Base-by-base conservation (phyloP, 1,140 invertebrate genomes). In the Rhagoletis pomonella region DNA sequence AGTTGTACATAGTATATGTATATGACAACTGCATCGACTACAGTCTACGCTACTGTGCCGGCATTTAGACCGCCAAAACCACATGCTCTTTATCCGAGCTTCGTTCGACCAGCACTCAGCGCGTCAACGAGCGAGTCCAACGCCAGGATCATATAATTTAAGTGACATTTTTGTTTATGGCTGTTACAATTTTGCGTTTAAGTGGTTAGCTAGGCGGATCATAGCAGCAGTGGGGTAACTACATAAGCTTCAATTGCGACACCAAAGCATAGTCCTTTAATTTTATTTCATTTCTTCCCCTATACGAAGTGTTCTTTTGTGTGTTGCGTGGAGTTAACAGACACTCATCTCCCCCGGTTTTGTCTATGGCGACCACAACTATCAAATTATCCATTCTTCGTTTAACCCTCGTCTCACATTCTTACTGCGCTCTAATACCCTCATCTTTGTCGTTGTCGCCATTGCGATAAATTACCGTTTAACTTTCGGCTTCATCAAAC, bases 121-220 rank as follows among this genome's bases (percentile, higher is more conserved):
- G 67, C n/a, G n/a, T 19, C 64, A n/a, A n/a, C n/a, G n/a, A 69
- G 65, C 65, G 65, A 10, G 29, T 5, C 3, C 69, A 10, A 81
- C 50, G n/a, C 84, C 86, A 85, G 90, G 89, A 92, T 92, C 91
- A 92, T 92, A 92, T 90, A 91, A 92, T 91, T 92, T 92, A 89
- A 90, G 89, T 90, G 67, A 73, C 60, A 84, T 77, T 88, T 88
- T 86, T 88, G 86, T 87, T 88, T 88, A 85, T 88, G 62, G 62
- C 12, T 73, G 55, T 55, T 50, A 65, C 77, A 59, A 65, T 67
- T 85, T 88, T 29, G 55, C 50, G 47, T 60, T 84, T 17, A 67
- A 69, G 65, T 67, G 50, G 50, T 9, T n/a, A n/a, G n/a, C n/a
- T 4, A 55, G 69, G n/a, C n/a, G n/a, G 29, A n/a, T 39, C 77